Percentiles rank a stretch among this genome's conserved stretches.
Evolutionary conservation across 2,113 vertebrate species (phyloP).

Genomic region (Notiomystis cincta): DNA sequence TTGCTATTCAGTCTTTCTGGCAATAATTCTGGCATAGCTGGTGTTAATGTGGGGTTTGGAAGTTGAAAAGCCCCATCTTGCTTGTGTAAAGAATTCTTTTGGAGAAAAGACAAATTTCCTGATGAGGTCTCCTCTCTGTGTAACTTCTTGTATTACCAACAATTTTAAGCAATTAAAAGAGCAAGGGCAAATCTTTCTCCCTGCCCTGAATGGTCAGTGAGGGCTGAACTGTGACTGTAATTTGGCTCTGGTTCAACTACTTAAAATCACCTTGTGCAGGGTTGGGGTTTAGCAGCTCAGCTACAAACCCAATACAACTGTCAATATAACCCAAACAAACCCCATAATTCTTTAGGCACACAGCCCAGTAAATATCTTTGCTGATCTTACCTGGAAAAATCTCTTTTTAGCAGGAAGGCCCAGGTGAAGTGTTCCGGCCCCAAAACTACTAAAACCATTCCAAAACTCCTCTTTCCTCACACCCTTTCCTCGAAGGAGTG

Average conservation of each 20-base stretch:
- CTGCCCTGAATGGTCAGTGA: neutral
- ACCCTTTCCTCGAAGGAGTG: neutral
- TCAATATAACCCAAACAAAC: neutral
- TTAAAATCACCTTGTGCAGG: neutral
- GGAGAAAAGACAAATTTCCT: neutral
- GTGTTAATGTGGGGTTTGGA: neutral
- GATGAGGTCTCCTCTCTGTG: neutral
- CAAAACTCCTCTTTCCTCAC: neutral
- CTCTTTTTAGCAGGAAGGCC: neutral
- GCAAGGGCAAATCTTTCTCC: neutral
- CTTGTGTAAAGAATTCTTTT: neutral
- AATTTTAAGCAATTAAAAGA: neutral
- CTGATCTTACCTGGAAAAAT: neutral
- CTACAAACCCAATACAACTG: neutral
- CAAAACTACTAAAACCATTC: neutral
- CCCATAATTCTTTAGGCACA: neutral
- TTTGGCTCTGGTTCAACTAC: neutral
- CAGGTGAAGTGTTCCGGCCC: neutral
- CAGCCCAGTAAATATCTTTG: neutral
- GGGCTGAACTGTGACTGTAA: neutral
- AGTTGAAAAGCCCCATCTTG: neutral
- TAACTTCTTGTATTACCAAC: neutral
- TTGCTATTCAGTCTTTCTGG: neutral
- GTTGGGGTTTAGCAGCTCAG: neutral
- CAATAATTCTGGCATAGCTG: neutral